Evolutionary conservation across 2,797 vertebrate species (phyloP).

Genomic region (Peromyscus attwateri): DNA sequence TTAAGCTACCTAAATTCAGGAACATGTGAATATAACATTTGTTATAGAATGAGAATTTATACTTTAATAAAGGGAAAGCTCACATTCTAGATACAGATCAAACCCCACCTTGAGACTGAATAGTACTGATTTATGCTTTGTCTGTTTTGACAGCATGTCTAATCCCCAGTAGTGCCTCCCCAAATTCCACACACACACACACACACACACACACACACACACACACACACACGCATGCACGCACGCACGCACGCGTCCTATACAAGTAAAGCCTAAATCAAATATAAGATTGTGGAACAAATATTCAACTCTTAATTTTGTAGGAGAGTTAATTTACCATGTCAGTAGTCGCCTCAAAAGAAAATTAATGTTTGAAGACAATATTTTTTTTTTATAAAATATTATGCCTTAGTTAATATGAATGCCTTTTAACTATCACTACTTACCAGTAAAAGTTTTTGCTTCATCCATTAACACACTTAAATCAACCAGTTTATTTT

Average conservation of each 20-base stretch:
- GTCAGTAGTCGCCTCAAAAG: neutral
- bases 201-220: no score
- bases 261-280: neutral
- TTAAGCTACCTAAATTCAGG: neutral
- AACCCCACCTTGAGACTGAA: neutral
- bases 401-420: constrained; percentile 39
- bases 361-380: constrained; percentile 41
- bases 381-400: neutral
- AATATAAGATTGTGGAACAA: constrained; percentile 48
- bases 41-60: constrained; percentile 38
- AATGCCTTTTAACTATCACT: neutral
- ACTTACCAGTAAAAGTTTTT: constrained; percentile 69
- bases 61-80: constrained; percentile 29
- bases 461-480: constrained; percentile 53
- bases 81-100: neutral
- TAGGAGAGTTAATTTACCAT: neutral
- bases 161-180: neutral
- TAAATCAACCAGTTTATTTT: constrained; percentile 68
- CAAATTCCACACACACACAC: neutral
- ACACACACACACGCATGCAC: neutral
- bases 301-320: constrained; percentile 40
- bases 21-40: neutral
- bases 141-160: constrained; percentile 6
- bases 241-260: neutral
- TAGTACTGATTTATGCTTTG: neutral